phyloP scores from a whole-genome alignment of 2,888 invertebrate genomes.

The Trachelus tabidus region DNA sequence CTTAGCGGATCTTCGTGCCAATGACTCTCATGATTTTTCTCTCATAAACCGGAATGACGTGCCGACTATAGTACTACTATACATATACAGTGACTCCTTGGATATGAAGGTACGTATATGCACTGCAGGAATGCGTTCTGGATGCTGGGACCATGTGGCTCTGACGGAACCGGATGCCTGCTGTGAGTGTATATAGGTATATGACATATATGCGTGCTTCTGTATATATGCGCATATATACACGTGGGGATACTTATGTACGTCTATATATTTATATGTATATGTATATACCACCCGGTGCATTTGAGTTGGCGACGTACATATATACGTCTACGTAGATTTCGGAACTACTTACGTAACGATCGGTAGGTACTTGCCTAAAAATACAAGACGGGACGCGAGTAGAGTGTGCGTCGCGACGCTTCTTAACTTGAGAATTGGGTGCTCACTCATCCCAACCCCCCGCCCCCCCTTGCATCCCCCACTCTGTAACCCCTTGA shows the following conservation, averaged over 20 bases:
- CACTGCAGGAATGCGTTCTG: background rate
- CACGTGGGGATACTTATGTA: too few relatives aligned
- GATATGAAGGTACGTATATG: background rate
- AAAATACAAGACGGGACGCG: background rate
- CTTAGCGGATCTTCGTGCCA: background rate
- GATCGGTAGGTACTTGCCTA: background rate
- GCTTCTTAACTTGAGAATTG: background rate
- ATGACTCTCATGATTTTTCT: background rate
- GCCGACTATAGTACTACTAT: background rate
- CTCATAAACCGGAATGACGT: background rate
- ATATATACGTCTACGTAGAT: background rate
- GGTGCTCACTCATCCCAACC: background rate
- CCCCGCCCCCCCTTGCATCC: too few relatives aligned
- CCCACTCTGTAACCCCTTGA: background rate
- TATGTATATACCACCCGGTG: background rate
- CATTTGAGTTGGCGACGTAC: background rate
- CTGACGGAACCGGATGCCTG: background rate
- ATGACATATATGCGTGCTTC: too few relatives aligned
- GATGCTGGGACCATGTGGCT: background rate
- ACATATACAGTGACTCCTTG: background rate
- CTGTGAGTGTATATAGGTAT: background rate
- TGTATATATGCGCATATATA: too few relatives aligned
- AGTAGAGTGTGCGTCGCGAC: background rate
- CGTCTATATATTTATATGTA: too few relatives aligned
- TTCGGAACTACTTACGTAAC: background rate